These are phyloP conservation scores for Tiaroga cobitis DNA, from an alignment of 2,797 vertebrate species.

Conservation along the genomic window DNA sequence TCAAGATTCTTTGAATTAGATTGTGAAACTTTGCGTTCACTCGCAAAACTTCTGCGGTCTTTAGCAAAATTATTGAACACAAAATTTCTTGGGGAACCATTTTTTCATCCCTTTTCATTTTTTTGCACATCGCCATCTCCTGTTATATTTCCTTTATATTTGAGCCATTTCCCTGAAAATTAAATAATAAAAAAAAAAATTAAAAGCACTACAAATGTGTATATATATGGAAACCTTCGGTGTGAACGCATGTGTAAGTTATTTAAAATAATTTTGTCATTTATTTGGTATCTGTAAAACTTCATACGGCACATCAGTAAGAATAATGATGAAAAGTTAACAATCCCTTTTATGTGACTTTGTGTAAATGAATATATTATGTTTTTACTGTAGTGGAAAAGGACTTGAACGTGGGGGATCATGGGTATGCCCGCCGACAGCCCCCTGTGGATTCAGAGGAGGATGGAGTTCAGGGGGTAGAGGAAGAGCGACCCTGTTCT, in stretches of 20 bases:
- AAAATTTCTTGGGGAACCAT: too few relatives aligned
- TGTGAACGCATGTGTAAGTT: not conserved
- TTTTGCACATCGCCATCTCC: not conserved
- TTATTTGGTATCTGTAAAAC: not conserved
- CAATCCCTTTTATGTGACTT: not conserved
- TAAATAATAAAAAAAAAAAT: too few relatives aligned
- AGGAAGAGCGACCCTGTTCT: slow-evolving; percentile 72
- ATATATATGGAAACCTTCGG: not conserved
- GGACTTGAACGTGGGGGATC: slow-evolving; percentile 79
- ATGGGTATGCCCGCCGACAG: slow-evolving; percentile 79
- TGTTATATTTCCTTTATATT: not conserved
- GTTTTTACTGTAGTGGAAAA: slow-evolving; percentile 69
- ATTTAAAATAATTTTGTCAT: not conserved
- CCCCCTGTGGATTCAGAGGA: slow-evolving; percentile 73
- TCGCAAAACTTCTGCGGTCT: not conserved
- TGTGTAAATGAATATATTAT: not conserved
- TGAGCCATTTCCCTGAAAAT: not conserved
- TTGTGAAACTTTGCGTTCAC: not conserved
- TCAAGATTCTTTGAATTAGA: not conserved
- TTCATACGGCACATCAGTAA: not conserved
- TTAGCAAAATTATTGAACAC: too few relatives aligned
- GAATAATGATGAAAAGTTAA: too few relatives aligned
- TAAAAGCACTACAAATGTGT: not conserved
- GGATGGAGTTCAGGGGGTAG: slow-evolving; percentile 57
- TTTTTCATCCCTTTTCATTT: too few relatives aligned